Evolutionary conservation across 1,140 invertebrate genomes (phyloP).

Genomic region (Drosophila dunni): DNA sequence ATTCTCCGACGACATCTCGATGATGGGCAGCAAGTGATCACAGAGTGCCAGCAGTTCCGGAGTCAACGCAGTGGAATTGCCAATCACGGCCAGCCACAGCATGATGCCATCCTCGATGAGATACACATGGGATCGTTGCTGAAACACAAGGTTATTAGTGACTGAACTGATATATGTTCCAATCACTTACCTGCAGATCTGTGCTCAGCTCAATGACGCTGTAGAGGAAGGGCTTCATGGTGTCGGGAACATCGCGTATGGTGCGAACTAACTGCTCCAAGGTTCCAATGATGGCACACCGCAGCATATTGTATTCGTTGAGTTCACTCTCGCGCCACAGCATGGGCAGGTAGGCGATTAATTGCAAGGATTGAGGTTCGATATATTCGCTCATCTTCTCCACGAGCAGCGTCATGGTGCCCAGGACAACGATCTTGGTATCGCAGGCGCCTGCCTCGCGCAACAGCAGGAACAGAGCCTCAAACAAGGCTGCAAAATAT

Average conservation of each 20-base stretch:
- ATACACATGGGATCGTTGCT: slow-evolving; percentile 93
- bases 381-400: slow-evolving; percentile 93
- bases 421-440: slow-evolving; percentile 96
- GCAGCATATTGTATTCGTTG: slow-evolving; percentile 95
- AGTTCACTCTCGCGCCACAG: slow-evolving; percentile 94
- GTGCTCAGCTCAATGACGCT: slow-evolving; percentile 92
- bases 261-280: slow-evolving; percentile 87
- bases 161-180: background rate
- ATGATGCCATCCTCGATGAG: slow-evolving; percentile 96
- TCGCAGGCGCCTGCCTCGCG: slow-evolving; percentile 96
- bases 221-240: slow-evolving; percentile 89
- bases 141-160: slow-evolving; percentile 39
- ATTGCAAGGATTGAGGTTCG: slow-evolving; percentile 87
- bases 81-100: slow-evolving; percentile 93
- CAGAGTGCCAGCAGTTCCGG: slow-evolving; percentile 90
- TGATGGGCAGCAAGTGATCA: slow-evolving; percentile 90
- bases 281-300: slow-evolving; percentile 95
- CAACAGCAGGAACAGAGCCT: slow-evolving; percentile 92
- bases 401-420: slow-evolving; percentile 95
- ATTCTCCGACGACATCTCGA: slow-evolving; percentile 93
- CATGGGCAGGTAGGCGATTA: slow-evolving; percentile 93
- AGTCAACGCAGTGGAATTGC: slow-evolving; percentile 88
- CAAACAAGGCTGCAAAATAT: slow-evolving; percentile 91
- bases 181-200: slow-evolving; percentile 86
- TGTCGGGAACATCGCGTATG: slow-evolving; percentile 87